Percentiles rank a stretch among this genome's conserved stretches.
Evolutionary conservation across 1,140 invertebrate genomes (phyloP).

Genomic region (Zophobas morio): DNA sequence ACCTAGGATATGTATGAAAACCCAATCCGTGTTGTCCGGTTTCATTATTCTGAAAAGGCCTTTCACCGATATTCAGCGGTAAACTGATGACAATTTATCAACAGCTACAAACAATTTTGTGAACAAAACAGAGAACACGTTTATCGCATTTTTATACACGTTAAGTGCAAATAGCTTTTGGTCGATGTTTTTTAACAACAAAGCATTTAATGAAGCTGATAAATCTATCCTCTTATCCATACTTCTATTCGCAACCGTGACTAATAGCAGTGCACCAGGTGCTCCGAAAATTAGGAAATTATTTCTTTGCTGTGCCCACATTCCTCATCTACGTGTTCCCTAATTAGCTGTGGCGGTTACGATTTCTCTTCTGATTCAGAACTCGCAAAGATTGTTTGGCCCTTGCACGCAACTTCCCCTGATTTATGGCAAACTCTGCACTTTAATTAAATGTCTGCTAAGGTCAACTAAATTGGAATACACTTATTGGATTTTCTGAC

Average conservation of each 20-base stretch:
- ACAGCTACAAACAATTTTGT: too few species aligned
- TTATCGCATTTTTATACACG: too few species aligned
- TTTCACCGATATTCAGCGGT: too few species aligned
- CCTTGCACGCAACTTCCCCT: constrained; percentile 33
- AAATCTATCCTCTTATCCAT: too few species aligned
- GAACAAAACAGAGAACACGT: too few species aligned
- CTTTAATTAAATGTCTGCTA: constrained; percentile 43
- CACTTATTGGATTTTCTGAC: constrained; percentile 42
- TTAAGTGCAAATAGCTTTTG: too few species aligned
- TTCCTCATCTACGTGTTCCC: not conserved
- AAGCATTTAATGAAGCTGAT: too few species aligned
- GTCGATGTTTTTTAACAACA: too few species aligned
- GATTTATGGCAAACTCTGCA: constrained; percentile 41
- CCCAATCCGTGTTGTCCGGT: constrained; percentile 4
- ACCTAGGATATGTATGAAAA: constrained; percentile 20
- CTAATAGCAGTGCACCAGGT: constrained; percentile 14
- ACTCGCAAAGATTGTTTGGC: constrained; percentile 33
- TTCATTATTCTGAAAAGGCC: constrained; percentile 3
- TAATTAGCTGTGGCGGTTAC: constrained; percentile 28
- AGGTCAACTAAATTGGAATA: constrained; percentile 43
- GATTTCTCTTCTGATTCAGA: constrained; percentile 23
- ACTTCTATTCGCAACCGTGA: not conserved
- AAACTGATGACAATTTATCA: too few species aligned
- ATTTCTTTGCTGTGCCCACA: constrained; percentile 14
- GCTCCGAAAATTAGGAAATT: not conserved